Conservation (phyloP, 2,113 vertebrate species). For the Thamnophis sirtalis region DNA sequence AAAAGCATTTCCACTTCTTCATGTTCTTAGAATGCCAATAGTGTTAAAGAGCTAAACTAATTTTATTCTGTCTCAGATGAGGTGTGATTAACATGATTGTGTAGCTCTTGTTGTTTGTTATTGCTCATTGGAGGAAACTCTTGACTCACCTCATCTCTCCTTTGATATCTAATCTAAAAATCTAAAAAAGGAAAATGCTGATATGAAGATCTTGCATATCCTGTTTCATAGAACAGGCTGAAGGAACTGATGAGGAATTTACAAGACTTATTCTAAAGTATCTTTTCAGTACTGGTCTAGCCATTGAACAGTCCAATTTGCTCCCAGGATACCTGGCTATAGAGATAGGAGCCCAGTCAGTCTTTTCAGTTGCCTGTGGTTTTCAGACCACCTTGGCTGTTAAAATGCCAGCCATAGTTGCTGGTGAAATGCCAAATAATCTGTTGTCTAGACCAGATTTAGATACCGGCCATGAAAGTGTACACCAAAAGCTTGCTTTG, state of each 20-base stretch:
- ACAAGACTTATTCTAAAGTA: background rate
- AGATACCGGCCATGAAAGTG: background rate
- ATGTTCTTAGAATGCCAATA: background rate
- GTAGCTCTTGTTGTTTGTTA: background rate
- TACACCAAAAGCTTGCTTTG: background rate
- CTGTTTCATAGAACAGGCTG: background rate
- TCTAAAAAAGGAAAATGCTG: background rate
- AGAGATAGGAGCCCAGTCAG: background rate
- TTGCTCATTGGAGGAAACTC: background rate
- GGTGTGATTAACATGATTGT: background rate
- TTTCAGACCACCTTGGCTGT: background rate
- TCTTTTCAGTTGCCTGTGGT: background rate
- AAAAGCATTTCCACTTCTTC: background rate
- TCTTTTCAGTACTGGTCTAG: background rate
- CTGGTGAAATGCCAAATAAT: background rate
- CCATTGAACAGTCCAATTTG: background rate
- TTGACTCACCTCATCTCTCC: background rate
- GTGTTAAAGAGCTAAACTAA: background rate
- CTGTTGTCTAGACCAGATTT: background rate
- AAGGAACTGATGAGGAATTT: background rate
- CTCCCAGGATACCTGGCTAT: background rate
- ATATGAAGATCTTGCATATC: background rate
- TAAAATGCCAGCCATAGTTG: background rate
- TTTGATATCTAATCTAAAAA: background rate
- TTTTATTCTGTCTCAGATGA: background rate